Conservation (phyloP, 2,888 invertebrate species). For the Melinopterus prodromus region DNA sequence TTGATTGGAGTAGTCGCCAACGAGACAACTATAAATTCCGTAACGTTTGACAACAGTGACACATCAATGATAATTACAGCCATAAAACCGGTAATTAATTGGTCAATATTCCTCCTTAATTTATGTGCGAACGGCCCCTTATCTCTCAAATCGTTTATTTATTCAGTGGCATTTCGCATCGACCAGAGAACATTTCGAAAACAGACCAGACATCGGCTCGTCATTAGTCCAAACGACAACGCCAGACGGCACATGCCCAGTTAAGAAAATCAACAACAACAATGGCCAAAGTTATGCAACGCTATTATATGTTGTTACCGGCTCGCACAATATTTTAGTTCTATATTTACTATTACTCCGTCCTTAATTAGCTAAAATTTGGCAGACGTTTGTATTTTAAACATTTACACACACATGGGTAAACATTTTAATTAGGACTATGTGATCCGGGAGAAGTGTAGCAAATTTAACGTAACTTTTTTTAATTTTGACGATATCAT, state of each 20-base stretch:
- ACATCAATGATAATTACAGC: constrained; percentile 23
- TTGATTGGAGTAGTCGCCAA: not conserved
- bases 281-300: constrained; percentile 4
- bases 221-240: constrained; percentile 5
- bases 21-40: constrained; percentile 16
- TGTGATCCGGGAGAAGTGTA: too few species aligned
- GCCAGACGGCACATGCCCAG: not conserved
- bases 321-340: constrained; percentile 32
- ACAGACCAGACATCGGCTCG: not conserved
- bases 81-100: constrained; percentile 23
- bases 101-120: constrained; percentile 23
- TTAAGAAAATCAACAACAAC: constrained; percentile 12
- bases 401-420: too few species aligned
- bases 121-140: constrained; percentile 24
- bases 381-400: too few species aligned
- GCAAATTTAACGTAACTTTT: too few species aligned
- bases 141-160: constrained; percentile 22
- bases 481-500: too few species aligned
- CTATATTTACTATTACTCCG: constrained; percentile 11
- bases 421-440: too few species aligned
- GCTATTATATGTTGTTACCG: constrained; percentile 21
- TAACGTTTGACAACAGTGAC: constrained; percentile 17
- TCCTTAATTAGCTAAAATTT: too few species aligned
- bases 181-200: constrained; percentile 12
- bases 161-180: constrained; percentile 23